Conservation (phyloP, 2,113 vertebrate species). For the Psilopsiagon aymara region DNA sequence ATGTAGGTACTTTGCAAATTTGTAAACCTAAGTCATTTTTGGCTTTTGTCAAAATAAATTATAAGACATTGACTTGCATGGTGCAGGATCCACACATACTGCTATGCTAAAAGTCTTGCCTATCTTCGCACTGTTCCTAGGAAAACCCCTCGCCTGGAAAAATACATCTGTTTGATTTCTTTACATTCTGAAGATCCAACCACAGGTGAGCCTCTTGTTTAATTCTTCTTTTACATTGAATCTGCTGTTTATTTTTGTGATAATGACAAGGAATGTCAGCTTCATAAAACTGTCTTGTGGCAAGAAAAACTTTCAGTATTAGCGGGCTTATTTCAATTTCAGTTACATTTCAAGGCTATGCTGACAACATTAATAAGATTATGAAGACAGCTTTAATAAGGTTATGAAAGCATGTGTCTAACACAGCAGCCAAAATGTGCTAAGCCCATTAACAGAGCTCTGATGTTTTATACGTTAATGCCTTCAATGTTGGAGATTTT, state of each 20-base stretch:
- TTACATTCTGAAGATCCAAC: background rate
- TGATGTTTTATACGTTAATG: background rate
- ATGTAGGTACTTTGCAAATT: background rate
- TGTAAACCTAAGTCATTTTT: background rate
- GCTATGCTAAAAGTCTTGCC: background rate
- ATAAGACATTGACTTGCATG: background rate
- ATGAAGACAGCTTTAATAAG: background rate
- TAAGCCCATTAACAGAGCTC: background rate
- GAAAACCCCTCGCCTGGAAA: background rate
- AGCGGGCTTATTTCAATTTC: background rate
- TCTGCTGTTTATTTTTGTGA: background rate
- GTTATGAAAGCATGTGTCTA: background rate
- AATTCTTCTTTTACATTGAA: background rate
- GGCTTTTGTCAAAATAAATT: background rate
- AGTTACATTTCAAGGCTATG: background rate
- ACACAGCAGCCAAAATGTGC: background rate
- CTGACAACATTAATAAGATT: background rate
- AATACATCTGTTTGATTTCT: background rate
- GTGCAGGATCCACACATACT: background rate
- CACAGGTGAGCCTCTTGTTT: background rate
- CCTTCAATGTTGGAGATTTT: background rate
- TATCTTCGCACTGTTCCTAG: background rate
- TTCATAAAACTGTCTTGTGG: background rate
- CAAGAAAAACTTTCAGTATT: background rate
- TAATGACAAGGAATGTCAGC: background rate